Conservation (phyloP, 2,888 invertebrate species). For the Conops quadrifasciatus region DNA sequence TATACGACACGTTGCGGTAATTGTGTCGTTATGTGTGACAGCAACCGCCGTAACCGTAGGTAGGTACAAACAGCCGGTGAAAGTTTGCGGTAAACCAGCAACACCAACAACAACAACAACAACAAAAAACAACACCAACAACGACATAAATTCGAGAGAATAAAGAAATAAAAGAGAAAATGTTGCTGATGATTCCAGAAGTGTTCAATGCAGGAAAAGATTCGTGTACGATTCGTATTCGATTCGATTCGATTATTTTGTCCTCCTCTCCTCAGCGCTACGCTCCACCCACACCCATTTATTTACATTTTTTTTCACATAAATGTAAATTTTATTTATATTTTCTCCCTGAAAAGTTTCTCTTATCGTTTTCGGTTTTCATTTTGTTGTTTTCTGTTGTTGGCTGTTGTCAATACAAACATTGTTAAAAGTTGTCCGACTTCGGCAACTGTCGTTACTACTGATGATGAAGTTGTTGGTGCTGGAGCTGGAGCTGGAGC, state of each 20-base stretch:
- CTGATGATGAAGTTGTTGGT: neutral
- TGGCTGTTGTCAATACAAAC: too few relatives aligned
- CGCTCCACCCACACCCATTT: neutral
- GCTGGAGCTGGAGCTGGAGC: too few relatives aligned
- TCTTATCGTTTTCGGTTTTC: neutral
- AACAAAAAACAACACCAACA: too few relatives aligned
- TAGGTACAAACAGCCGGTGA: slow-evolving; percentile 22
- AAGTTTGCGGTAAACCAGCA: slow-evolving; percentile 19
- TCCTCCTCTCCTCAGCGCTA: neutral
- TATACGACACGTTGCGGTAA: slow-evolving; percentile 14
- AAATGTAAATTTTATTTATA: slow-evolving; percentile 30
- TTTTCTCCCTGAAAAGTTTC: slow-evolving; percentile 25
- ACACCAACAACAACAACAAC: too few relatives aligned
- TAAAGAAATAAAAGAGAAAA: neutral
- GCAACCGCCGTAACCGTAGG: slow-evolving; percentile 27
- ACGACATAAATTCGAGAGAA: neutral
- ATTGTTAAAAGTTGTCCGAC: neutral
- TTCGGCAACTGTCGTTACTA: neutral
- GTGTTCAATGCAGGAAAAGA: neutral
- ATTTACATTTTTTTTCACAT: neutral
- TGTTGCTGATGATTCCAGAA: slow-evolving; percentile 7
- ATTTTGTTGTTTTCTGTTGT: too few relatives aligned
- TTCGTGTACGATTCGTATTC: too few relatives aligned
- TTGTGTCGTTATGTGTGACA: slow-evolving; percentile 22
- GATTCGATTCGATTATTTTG: neutral